These are phyloP conservation scores for Thalassoma bifasciatum DNA, from an alignment of 2,113 vertebrate species.

Conservation along the genomic window DNA sequence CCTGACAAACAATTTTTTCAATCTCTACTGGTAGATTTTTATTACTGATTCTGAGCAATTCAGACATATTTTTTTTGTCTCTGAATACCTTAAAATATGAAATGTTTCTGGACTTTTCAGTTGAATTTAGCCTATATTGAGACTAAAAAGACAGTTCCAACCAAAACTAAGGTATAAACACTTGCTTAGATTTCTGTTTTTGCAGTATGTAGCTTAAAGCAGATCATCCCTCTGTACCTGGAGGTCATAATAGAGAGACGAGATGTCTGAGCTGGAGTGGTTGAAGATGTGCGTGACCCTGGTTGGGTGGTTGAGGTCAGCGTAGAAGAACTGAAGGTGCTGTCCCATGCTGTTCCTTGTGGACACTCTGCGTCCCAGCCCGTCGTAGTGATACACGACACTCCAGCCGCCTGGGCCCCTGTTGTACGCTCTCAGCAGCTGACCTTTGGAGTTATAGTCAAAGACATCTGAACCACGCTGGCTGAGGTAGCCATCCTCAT, in stretches of 20 bases:
- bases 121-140: no score
- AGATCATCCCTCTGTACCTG: constrained; percentile 75
- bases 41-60: no score
- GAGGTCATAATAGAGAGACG: constrained; percentile 96
- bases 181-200: no score
- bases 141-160: no score
- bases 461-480: constrained; percentile 94
- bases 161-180: no score
- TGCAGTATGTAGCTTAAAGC: no score
- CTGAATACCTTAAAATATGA: no score
- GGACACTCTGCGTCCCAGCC: constrained; percentile 94
- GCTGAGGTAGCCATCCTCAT: constrained; percentile 95
- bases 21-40: no score
- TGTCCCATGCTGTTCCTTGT: constrained; percentile 95
- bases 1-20: no score
- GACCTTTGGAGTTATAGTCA: constrained; percentile 98
- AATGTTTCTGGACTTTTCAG: no score
- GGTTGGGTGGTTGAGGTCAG: constrained; percentile 94
- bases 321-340: constrained; percentile 98
- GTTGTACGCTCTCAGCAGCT: constrained; percentile 94
- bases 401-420: constrained; percentile 91
- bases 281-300: constrained; percentile 98
- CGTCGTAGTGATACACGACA: constrained; percentile 96
- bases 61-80: no score
- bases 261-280: constrained; percentile 98